Percentiles rank a stretch among this genome's conserved stretches.
Conservation (phyloP, 2,797 vertebrate genomes). For the Hypotaenidia philippensis region DNA sequence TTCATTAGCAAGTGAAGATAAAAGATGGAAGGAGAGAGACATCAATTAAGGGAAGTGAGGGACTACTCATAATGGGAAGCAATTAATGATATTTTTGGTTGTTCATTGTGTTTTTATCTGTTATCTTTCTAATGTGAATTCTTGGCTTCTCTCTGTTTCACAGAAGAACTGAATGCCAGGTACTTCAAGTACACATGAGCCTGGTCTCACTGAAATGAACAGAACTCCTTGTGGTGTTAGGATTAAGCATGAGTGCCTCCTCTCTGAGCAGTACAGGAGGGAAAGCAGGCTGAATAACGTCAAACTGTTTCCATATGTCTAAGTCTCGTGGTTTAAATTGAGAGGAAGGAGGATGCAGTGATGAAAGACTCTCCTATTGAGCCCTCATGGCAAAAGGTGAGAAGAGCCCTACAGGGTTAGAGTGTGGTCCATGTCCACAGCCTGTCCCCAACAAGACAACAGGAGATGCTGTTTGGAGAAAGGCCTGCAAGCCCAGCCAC, state of each 20-base stretch:
- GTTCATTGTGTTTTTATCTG: background rate
- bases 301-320: background rate
- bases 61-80: background rate
- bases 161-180: background rate
- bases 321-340: background rate
- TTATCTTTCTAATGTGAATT: background rate
- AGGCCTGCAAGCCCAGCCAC: background rate
- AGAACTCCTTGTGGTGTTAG: background rate
- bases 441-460: fast-evolving
- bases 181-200: background rate
- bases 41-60: background rate
- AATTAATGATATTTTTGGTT: background rate
- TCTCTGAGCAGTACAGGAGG: background rate
- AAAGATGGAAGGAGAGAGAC: background rate
- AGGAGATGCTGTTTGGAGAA: background rate
- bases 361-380: background rate
- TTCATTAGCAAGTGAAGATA: background rate
- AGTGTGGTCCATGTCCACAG: background rate
- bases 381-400: background rate
- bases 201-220: background rate
- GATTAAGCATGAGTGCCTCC: background rate
- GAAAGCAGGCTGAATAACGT: background rate
- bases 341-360: background rate
- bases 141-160: background rate
- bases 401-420: background rate